Percentiles rank a stretch among this genome's conserved stretches.
phyloP scores from a whole-genome alignment of 2,113 vertebrate species.

The Sterna hirundo region DNA sequence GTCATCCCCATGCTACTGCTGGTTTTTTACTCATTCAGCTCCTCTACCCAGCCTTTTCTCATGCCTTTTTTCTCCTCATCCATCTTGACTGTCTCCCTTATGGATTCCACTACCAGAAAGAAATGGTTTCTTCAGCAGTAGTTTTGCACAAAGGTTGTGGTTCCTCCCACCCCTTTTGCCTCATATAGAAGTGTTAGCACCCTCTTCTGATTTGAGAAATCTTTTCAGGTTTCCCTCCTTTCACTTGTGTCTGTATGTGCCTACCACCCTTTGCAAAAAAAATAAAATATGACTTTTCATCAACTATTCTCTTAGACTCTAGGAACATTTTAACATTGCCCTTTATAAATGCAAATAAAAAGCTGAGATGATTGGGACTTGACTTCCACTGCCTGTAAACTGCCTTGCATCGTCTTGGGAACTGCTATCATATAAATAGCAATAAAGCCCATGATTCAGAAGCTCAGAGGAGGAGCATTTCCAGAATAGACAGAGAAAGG shows the following conservation, averaged over 20 bases:
- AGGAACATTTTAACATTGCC: not conserved
- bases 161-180: not conserved
- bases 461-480: not conserved
- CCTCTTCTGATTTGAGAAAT: not conserved
- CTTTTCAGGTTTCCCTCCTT: not conserved
- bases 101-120: not conserved
- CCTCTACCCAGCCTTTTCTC: not conserved
- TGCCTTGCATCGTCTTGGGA: not conserved
- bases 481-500: not conserved
- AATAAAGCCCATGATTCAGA: not conserved
- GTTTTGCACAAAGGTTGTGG: not conserved
- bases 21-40: not conserved
- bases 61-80: not conserved
- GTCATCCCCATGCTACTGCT: not conserved
- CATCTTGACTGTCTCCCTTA: not conserved
- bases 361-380: not conserved
- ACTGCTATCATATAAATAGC: not conserved
- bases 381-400: not conserved
- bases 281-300: not conserved
- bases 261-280: not conserved
- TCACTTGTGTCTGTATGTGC: not conserved
- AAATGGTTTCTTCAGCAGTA: not conserved
- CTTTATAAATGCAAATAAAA: not conserved
- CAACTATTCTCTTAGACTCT: not conserved
- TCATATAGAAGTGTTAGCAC: not conserved